These are phyloP conservation scores for Lysandra bellargus DNA, from an alignment of 2,888 invertebrate species.

Conservation along the genomic window DNA sequence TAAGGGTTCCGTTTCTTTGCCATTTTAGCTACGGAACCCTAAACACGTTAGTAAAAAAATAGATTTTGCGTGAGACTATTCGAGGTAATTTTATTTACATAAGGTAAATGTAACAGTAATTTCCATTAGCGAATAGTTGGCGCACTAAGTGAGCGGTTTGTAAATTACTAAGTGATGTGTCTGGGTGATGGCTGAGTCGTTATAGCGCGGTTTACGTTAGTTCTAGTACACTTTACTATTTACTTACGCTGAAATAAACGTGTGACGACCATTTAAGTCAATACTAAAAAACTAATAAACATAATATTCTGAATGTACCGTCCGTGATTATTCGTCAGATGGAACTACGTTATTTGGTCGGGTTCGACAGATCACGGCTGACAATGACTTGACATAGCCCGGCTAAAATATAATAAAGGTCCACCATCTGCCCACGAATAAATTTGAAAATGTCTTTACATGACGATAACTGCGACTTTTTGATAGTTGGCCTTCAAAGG, in stretches of 20 bases:
- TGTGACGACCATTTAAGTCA: neutral
- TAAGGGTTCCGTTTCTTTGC: too few species aligned
- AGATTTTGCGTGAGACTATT: neutral
- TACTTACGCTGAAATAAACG: neutral
- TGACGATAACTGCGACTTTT: too few species aligned
- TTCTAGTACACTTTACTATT: neutral
- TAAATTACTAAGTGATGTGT: slow-evolving; percentile 5
- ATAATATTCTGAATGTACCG: neutral
- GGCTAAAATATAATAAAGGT: too few species aligned
- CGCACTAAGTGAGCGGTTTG: slow-evolving; percentile 16
- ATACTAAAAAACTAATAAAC: neutral
- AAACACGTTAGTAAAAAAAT: neutral
- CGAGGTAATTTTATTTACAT: neutral
- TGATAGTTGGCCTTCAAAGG: too few species aligned
- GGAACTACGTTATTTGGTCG: too few species aligned
- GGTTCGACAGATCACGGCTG: too few species aligned
- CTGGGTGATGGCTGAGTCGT: neutral
- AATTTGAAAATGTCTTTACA: too few species aligned
- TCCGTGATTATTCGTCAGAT: too few species aligned
- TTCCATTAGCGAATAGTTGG: neutral
- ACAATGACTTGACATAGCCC: too few species aligned
- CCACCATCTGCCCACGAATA: too few species aligned
- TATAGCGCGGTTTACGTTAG: slow-evolving; percentile 1
- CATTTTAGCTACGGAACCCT: too few species aligned
- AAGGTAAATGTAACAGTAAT: slow-evolving; percentile 5